Evolutionary conservation across 2,113 vertebrate species (phyloP).

Genomic region (Amblyopsis rosae): DNA sequence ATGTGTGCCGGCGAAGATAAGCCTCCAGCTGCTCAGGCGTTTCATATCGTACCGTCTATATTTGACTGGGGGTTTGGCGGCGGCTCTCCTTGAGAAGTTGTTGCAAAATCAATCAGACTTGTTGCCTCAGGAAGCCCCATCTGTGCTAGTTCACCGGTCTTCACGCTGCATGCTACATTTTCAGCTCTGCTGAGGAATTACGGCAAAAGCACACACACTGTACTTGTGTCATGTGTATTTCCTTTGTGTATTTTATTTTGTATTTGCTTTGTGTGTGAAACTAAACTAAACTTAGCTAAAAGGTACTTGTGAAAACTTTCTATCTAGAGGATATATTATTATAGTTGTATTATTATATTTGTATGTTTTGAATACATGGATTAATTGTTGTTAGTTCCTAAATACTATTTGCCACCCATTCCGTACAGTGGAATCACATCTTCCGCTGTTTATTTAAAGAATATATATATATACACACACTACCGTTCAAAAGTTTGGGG

Average conservation of each 20-base stretch:
- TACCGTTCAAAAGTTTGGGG: no score
- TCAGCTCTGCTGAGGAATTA: no score
- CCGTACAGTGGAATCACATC: constrained; percentile 48
- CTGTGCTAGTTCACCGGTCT: neutral
- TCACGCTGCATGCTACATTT: neutral
- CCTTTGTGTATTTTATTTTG: no score
- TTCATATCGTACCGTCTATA: constrained; percentile 7
- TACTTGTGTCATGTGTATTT: no score
- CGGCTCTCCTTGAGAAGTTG: neutral
- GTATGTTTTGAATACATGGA: constrained; percentile 32
- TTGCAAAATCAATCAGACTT: neutral
- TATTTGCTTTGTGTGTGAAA: no score
- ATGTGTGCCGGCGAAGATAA: constrained; percentile 16
- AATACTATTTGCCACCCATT: constrained; percentile 28
- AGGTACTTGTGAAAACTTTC: neutral
- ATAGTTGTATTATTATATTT: neutral
- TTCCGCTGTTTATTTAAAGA: constrained; percentile 61
- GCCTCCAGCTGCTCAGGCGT: neutral
- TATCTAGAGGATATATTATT: neutral
- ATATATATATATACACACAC: no score
- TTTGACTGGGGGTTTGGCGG: neutral
- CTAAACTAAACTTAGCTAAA: neutral
- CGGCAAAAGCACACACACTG: no score
- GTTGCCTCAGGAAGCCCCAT: neutral
- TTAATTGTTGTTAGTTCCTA: constrained; percentile 1